Base-by-base conservation (phyloP, 2,888 invertebrate genomes). In the Nymphalis urticae region DNA sequence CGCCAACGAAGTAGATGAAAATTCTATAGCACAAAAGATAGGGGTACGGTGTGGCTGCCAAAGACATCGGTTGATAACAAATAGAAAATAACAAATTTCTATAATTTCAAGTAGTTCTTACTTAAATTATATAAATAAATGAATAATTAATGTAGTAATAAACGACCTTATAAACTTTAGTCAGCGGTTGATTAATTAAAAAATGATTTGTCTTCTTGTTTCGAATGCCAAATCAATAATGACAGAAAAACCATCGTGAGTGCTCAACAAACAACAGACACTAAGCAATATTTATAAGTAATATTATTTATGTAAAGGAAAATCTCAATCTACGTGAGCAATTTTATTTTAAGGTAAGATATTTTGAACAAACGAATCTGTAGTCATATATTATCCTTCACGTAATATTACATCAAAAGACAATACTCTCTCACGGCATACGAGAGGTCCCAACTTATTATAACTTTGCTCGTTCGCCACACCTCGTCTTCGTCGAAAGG, bases 391-490 rank as follows among this genome's bases (percentile, higher is more conserved):
- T 32, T 32, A 5, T 32, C 5, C 27, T 32, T 32, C 27, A 72
- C 75, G 80, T 84, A 78, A 82, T 80, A 84, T 81, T 76, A 80
- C 82, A 84, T 85, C 84, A 83, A 81, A 84, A 86, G 85, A 87
- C 83, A 87, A 85, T 83, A 79, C 80, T 81, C 80, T 79, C 78
- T 32, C 27, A 32, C 27, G 27, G 76, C 78, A 77, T 77, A 76
- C 77, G 78, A 82, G 78, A 80, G 79, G 82, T 85, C 82, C 82
- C 80, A 82, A 90, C 83, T 90, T 89, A 90, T 89, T 89, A 90
- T 87, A 90, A 91, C 86, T 91, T 90, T 82, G 83, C 85, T 86
- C 88, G 83, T 89, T 87, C 85, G 82, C 84, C 85, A 83, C 85
- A 87, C 88, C 86, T 88, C 85, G 84, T 78, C 80, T 81, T 78